phyloP scores from a whole-genome alignment of 2,113 vertebrate genomes.

The Chaetorhynchus papuensis region DNA sequence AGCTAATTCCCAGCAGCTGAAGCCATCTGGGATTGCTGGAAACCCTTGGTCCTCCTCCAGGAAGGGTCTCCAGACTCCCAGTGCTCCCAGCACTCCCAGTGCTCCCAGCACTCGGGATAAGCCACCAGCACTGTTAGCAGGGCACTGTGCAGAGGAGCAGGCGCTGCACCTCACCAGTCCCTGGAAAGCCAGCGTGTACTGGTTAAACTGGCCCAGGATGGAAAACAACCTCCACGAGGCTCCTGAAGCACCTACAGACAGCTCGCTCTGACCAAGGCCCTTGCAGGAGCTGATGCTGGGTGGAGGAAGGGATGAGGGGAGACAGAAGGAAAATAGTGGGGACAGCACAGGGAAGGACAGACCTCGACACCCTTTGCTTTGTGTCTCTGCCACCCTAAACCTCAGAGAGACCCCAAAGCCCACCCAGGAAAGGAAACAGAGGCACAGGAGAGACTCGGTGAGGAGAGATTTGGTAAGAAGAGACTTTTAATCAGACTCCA shows the following conservation, averaged over 20 bases:
- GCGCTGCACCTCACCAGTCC: rapidly evolving
- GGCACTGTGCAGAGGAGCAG: neutral
- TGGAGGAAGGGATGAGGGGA: neutral
- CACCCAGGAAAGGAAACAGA: neutral
- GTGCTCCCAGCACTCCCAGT: neutral
- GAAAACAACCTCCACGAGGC: rapidly evolving
- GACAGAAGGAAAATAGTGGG: rapidly evolving
- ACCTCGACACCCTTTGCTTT: rapidly evolving
- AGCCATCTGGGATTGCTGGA: neutral
- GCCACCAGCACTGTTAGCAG: neutral
- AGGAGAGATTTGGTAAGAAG: constrained; percentile 72
- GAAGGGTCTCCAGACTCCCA: neutral
- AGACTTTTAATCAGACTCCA: constrained; percentile 73
- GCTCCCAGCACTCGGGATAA: neutral
- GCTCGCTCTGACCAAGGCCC: rapidly evolving
- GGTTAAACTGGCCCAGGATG: neutral
- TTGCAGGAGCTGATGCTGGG: neutral
- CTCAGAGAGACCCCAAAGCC: neutral
- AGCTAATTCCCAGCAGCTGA: neutral
- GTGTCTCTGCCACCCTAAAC: neutral
- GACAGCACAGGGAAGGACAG: neutral
- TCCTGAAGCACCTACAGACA: neutral
- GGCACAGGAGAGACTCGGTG: neutral
- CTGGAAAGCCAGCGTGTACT: rapidly evolving
- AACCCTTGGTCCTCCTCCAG: neutral